A percentile compares a stretch with the other conserved stretches of the same genome.
phyloP scores from a whole-genome alignment of 2,113 vertebrate species.

The Myocastor coypus region DNA sequence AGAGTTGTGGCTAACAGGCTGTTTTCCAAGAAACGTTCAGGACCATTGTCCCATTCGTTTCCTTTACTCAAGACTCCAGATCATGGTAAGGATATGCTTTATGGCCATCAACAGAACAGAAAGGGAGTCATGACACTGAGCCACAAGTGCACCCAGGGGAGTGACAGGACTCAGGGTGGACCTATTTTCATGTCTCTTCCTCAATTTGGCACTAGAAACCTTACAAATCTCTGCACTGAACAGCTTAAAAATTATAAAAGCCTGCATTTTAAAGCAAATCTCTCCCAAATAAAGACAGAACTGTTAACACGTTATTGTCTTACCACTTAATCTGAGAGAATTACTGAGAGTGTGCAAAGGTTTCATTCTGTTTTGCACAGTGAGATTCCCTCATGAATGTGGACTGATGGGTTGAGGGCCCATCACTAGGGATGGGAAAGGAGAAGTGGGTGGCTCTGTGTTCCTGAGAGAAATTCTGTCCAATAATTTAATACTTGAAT shows the following conservation, averaged over 20 bases:
- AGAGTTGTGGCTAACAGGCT: slow-evolving; percentile 76
- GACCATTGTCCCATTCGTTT: slow-evolving; percentile 67
- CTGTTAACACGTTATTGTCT: neutral
- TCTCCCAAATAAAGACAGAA: slow-evolving; percentile 28
- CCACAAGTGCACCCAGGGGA: neutral
- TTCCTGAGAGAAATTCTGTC: neutral
- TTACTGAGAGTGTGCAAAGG: neutral
- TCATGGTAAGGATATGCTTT: slow-evolving; percentile 73
- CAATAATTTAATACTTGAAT: neutral
- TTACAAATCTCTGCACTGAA: neutral
- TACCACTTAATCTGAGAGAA: neutral
- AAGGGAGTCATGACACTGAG: neutral
- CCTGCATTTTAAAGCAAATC: slow-evolving; percentile 40
- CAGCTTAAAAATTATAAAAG: neutral
- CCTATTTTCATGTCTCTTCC: slow-evolving; percentile 1
- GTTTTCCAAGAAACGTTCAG: slow-evolving; percentile 75
- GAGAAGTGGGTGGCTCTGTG: neutral
- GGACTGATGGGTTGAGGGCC: neutral
- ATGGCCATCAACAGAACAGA: slow-evolving; percentile 56
- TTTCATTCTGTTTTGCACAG: slow-evolving; percentile 24
- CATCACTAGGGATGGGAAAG: neutral
- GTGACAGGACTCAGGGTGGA: neutral
- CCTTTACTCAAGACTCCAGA: slow-evolving; percentile 70
- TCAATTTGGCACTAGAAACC: neutral
- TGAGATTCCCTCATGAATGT: neutral